phyloP scores from a whole-genome alignment of 2,888 invertebrate species.

The Tyria jacobaeae region DNA sequence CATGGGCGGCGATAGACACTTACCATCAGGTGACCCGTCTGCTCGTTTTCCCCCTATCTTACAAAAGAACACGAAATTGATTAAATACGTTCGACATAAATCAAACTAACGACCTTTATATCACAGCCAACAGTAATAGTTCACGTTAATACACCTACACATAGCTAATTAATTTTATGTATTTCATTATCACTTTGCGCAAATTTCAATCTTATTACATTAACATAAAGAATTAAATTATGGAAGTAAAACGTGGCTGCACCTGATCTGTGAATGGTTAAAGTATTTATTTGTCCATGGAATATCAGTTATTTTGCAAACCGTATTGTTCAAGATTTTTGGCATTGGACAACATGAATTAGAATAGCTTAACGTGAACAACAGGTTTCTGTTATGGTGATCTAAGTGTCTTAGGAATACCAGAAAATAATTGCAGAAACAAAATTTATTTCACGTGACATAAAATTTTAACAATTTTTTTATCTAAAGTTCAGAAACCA shows the following conservation, averaged over 20 bases:
- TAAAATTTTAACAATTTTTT: too few relatives aligned
- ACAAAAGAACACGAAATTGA: conserved; percentile 14
- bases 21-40: too few relatives aligned
- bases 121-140: conserved; percentile 40
- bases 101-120: conserved; percentile 33
- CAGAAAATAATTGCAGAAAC: neutral
- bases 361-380: conserved; percentile 22
- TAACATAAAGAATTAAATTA: neutral
- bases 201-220: conserved; percentile 8
- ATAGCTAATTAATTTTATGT: conserved; percentile 26
- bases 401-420: neutral
- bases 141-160: conserved; percentile 40
- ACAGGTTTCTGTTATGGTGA: conserved; percentile 19
- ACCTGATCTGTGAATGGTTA: conserved; percentile 20
- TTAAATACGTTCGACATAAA: conserved; percentile 39
- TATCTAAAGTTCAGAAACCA: too few relatives aligned
- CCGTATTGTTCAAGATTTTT: conserved; percentile 49
- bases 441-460: too few relatives aligned
- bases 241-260: conserved; percentile 4
- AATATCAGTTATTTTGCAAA: conserved; percentile 48
- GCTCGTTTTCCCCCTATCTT: too few relatives aligned
- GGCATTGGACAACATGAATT: conserved; percentile 26
- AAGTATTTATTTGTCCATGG: conserved; percentile 26
- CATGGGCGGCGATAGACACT: too few relatives aligned
- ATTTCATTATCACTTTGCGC: neutral